phyloP scores from a whole-genome alignment of 2,797 vertebrate species.

The Garrulus glandarius region DNA sequence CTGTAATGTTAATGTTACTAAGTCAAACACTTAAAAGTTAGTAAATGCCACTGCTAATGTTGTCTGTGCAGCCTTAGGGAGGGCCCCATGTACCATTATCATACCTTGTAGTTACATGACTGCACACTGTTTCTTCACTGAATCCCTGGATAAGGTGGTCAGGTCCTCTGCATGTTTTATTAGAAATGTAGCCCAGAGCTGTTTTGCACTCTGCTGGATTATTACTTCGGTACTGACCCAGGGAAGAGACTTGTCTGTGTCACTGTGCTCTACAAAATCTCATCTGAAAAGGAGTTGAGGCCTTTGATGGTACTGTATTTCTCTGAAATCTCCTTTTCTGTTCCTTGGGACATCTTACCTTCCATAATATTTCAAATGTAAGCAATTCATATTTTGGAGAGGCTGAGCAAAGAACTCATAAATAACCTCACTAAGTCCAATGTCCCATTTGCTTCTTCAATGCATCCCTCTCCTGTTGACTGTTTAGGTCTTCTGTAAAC shows the following conservation, averaged over 20 bases:
- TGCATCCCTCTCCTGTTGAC: background rate
- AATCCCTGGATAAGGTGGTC: background rate
- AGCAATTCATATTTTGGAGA: slow-evolving; percentile 17
- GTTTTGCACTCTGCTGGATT: background rate
- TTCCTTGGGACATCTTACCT: background rate
- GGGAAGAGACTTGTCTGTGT: slow-evolving; percentile 1
- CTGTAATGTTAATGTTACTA: background rate
- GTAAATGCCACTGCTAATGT: slow-evolving; percentile 4
- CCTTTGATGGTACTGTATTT: slow-evolving; percentile 17
- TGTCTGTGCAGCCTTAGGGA: background rate
- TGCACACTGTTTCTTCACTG: background rate
- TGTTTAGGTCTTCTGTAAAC: background rate
- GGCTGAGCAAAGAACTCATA: background rate
- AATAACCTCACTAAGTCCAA: background rate
- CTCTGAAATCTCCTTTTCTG: slow-evolving; percentile 5
- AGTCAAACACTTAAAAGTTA: slow-evolving; percentile 31
- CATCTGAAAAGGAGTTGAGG: background rate
- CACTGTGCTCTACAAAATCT: background rate
- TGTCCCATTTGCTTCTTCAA: background rate
- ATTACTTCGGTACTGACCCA: slow-evolving; percentile 11
- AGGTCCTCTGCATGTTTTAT: background rate
- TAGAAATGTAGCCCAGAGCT: background rate
- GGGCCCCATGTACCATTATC: background rate
- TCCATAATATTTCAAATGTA: background rate
- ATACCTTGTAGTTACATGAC: background rate